Evolutionary conservation across 2,113 vertebrate species (phyloP).

Genomic region (Puma concolor): DNA sequence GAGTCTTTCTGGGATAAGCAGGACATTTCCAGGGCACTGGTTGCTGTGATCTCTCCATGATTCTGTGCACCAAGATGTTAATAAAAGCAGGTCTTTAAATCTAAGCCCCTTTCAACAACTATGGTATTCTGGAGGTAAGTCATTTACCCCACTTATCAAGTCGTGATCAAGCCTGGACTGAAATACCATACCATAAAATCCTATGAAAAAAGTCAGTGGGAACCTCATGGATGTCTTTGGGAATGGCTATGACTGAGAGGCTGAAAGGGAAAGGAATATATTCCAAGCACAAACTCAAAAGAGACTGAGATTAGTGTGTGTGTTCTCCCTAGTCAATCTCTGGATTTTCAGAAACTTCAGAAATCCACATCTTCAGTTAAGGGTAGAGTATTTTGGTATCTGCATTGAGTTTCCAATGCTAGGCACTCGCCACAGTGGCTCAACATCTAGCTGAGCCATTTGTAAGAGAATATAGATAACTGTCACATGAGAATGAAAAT

Average conservation of each 20-base stretch:
- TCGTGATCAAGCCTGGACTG: background rate
- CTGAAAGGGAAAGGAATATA: background rate
- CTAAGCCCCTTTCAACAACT: background rate
- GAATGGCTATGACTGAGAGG: background rate
- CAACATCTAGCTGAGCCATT: no score
- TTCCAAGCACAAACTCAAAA: background rate
- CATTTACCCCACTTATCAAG: background rate
- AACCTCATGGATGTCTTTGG: background rate
- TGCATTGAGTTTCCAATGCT: no score
- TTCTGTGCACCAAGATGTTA: background rate
- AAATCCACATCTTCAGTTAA: background rate
- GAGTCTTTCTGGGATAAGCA: background rate
- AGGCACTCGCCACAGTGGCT: background rate
- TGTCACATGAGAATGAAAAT: background rate
- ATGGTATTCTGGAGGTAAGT: background rate
- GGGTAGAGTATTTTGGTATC: background rate
- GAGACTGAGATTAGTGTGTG: no score
- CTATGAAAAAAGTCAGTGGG: background rate
- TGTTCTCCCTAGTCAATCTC: background rate
- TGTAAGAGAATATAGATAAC: background rate
- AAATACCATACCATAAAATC: background rate
- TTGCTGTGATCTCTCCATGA: background rate
- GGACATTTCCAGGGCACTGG: background rate
- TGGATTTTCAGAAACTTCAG: background rate
- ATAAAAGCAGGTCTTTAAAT: background rate